Conservation (phyloP, 2,113 vertebrate genomes). For the Oryctolagus cuniculus region mOryCun1.1 NC_091447.1:46675001-46675500, state of each 20-base stretch:
- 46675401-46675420: neutral
- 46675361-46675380: neutral
- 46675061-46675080: neutral
- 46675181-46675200: neutral
- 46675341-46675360: neutral
- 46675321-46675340: neutral
- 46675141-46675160: neutral
- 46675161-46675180: neutral
- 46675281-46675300: neutral
- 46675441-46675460: neutral
- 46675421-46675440: neutral
- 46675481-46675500: constrained; percentile 13
- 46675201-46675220: neutral
- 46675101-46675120: neutral
- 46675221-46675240: neutral
- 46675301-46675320: neutral
- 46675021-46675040: neutral
- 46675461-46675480: neutral
- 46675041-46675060: neutral
- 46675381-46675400: neutral
- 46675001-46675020: neutral
- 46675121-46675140: neutral
- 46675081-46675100: neutral
- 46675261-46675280: neutral
- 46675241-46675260: constrained; percentile 17